These are phyloP conservation scores for Egretta garzetta DNA, from an alignment of 2,113 vertebrate species.

Conservation along the genomic window DNA sequence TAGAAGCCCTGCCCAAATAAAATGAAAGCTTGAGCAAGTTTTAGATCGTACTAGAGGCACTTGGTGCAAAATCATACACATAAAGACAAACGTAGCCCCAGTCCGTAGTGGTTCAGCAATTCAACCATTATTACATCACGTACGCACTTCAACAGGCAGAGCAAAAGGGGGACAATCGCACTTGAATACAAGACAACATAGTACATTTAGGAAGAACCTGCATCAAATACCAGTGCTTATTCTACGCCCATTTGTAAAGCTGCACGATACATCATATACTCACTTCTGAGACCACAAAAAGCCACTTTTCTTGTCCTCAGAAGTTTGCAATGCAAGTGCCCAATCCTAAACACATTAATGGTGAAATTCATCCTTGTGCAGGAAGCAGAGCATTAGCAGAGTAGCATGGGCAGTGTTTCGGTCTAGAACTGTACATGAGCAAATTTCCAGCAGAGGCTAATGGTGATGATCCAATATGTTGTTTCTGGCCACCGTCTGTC, in stretches of 20 bases:
- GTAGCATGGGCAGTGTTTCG: background rate
- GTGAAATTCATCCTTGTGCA: background rate
- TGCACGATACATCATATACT: background rate
- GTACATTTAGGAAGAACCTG: background rate
- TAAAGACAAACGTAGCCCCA: background rate
- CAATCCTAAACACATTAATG: background rate
- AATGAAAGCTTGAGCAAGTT: background rate
- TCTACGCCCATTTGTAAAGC: background rate
- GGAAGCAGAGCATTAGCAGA: background rate
- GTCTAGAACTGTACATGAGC: background rate
- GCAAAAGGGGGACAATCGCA: background rate
- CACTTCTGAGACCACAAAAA: background rate
- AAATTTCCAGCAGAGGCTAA: background rate
- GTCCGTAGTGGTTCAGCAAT: background rate
- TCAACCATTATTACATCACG: background rate
- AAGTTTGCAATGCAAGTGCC: background rate
- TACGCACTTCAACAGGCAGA: background rate
- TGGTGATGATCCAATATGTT: accelerated
- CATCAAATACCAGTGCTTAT: background rate
- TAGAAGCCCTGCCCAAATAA: background rate
- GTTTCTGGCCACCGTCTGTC: background rate
- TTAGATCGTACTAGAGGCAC: background rate
- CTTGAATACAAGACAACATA: background rate
- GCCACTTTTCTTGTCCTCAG: background rate
- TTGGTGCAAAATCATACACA: background rate